Evolutionary conservation across 2,888 invertebrate species (phyloP).

Genomic region (Drosophila borealis): DNA sequence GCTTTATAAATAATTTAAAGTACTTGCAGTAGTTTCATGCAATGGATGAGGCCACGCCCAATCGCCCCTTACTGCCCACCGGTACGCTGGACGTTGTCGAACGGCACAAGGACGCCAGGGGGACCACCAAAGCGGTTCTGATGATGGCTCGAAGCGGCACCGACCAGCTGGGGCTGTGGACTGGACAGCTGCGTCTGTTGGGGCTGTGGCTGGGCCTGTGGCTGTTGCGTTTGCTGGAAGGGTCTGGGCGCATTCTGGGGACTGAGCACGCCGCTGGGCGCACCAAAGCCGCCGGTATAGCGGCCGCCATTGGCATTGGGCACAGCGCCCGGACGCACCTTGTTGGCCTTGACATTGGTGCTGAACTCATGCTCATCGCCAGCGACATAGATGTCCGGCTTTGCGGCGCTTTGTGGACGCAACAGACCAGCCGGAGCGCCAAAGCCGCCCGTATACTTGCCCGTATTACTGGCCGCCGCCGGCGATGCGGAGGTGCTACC

Average conservation of each 20-base stretch:
- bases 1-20: constrained; percentile 78
- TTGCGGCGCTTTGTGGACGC: constrained; percentile 35
- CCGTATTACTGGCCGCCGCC: constrained; percentile 35
- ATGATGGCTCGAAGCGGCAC: constrained; percentile 33
- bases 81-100: constrained; percentile 76
- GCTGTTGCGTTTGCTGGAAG: constrained; percentile 53
- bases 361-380: constrained; percentile 60
- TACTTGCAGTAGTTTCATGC: constrained; percentile 40
- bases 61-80: constrained; percentile 53
- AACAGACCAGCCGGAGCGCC: constrained; percentile 68
- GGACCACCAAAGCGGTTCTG: constrained; percentile 83
- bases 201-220: constrained; percentile 18
- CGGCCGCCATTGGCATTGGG: constrained; percentile 45
- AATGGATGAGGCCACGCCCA: constrained; percentile 8
- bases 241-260: constrained; percentile 65
- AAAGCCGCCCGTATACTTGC: constrained; percentile 83
- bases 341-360: constrained; percentile 32
- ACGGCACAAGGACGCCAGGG: constrained; percentile 83
- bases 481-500: neutral
- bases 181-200: constrained; percentile 17
- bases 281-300: constrained; percentile 77
- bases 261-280: constrained; percentile 69
- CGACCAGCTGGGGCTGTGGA: constrained; percentile 8
- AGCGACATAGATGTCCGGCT: constrained; percentile 65
- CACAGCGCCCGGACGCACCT: constrained; percentile 27